Conservation (phyloP, 37 sponge, comb jelly and placozoan species). For the Mnemiopsis leidyi region DNA sequence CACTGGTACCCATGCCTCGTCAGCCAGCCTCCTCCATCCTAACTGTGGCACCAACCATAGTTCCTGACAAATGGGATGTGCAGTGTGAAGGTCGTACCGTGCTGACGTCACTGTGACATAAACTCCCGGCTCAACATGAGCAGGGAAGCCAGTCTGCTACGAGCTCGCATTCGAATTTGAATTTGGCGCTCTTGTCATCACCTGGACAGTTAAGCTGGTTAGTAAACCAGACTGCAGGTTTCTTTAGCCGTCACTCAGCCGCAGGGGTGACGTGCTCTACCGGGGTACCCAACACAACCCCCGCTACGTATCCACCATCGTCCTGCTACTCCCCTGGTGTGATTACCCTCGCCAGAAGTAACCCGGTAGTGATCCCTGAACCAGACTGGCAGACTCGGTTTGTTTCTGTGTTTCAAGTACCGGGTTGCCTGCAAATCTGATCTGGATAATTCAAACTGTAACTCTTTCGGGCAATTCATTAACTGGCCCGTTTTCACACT, state of each 20-base stretch:
- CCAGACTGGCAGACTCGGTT: background rate
- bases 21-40: background rate
- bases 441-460: background rate
- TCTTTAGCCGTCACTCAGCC: background rate
- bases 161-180: constrained; percentile 1
- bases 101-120: background rate
- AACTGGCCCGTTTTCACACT: background rate
- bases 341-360: background rate
- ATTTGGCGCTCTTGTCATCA: constrained; percentile 58
- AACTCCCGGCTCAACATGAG: background rate
- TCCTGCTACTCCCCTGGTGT: too few species aligned
- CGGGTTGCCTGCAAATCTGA: background rate
- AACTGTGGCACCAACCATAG: background rate
- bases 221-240: background rate
- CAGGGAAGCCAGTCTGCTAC: background rate
- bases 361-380: background rate
- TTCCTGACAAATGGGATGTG: background rate
- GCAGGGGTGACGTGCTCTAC: background rate
- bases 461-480: background rate
- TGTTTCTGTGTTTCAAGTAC: background rate
- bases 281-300: background rate
- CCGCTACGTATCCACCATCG: too few species aligned
- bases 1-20: too few species aligned
- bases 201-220: background rate
- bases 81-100: background rate